Conservation (phyloP, 2,797 vertebrate species). For the Threskiornis aethiopicus region DNA sequence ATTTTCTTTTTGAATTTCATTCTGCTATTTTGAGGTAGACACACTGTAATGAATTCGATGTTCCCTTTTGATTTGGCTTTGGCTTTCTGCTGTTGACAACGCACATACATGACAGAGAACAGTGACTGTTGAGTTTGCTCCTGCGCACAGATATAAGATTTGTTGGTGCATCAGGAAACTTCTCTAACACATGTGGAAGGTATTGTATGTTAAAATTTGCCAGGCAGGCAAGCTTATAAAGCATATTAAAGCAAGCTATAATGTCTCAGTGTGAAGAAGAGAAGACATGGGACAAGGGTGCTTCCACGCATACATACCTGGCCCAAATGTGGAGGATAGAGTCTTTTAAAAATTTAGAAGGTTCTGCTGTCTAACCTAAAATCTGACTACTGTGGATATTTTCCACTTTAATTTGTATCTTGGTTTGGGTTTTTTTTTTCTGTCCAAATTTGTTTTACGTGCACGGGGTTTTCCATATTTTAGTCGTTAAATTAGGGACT, state of each 20-base stretch:
- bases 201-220: not conserved
- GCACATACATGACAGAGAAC: not conserved
- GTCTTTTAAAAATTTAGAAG: not conserved
- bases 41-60: not conserved
- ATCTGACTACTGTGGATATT: not conserved
- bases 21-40: not conserved
- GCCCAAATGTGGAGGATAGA: not conserved
- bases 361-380: not conserved
- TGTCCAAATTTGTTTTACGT: not conserved
- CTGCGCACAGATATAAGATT: not conserved
- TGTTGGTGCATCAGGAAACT: not conserved
- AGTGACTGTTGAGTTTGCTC: not conserved
- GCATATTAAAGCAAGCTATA: not conserved
- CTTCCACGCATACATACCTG: not conserved
- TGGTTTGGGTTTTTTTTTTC: fast-evolving
- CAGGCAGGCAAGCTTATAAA: not conserved
- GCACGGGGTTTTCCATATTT: not conserved
- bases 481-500: not conserved
- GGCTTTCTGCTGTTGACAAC: not conserved
- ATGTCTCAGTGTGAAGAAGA: not conserved
- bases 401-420: not conserved
- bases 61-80: not conserved
- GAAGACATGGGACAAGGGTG: not conserved
- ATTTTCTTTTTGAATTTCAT: not conserved
- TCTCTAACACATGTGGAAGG: not conserved